Base-by-base conservation (phyloP, 1,140 invertebrate species). In the Argopecten irradians region DNA sequence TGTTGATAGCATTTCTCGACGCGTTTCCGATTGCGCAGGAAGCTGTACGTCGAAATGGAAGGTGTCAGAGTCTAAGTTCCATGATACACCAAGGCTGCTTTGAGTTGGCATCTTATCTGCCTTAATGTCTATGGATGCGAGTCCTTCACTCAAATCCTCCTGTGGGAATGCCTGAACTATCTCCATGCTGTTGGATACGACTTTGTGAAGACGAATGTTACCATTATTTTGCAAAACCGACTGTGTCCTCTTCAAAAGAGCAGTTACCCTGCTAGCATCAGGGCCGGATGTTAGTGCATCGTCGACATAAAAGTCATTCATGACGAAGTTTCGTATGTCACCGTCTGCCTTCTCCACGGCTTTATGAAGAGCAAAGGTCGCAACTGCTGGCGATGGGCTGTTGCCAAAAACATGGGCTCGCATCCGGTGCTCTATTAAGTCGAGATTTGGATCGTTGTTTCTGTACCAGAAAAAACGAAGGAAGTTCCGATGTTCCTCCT, bases 281-380 rank as follows among this genome's bases (percentile, higher is more conserved):
- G 34, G 41, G 13, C 55, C 14, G n/a, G 87, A 83, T 84, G 16
- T 87, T 41, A 89, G 35, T 41, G 71, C 86, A 43, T 89, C 88
- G 43, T 91, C 90, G 9, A 91, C 88, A 83, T 91, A 87, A 83
- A 91, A 91, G 71, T 91, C 46, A 2, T 82, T 87, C n/a, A 22
- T 84, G 8, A 92, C 83, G 88, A 90, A 92, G 28, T 89, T 22
- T 39, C 55, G 34, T 0, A 86, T 88, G 8, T 86, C 39, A 7
- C 35, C 7, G 19, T 82, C 83, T 41, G 28, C 19, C 0, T 83
- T 36, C 7, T 89, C 33, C 9, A 71, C 88, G 32, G 34, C 34
- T 22, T 83, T 33, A 11, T 84, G 71, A 9, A 91, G 83, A 22
- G 71, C 87, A 55, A 85, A 91, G 3, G 85, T 91, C 32, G 89